These are phyloP conservation scores for Sebastes oblongus DNA, from an alignment of 2,797 vertebrate genomes.

Conservation along the genomic window DNA sequence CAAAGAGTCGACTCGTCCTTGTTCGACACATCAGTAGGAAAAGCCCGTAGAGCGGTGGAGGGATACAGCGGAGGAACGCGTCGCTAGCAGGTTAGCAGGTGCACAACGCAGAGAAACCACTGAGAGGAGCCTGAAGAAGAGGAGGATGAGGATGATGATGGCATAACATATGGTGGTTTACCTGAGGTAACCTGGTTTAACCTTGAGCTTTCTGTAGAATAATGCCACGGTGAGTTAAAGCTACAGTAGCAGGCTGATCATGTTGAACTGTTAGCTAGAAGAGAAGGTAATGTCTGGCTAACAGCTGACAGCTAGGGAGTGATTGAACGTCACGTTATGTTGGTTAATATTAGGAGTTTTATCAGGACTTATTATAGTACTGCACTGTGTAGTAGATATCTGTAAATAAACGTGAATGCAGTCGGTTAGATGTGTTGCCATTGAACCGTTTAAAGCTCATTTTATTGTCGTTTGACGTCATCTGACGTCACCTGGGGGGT, in stretches of 20 bases:
- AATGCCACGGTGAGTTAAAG: conserved; percentile 67
- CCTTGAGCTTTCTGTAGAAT: background rate
- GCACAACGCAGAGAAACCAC: conserved; percentile 59
- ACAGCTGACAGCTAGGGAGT: conserved; percentile 59
- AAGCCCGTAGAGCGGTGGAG: conserved; percentile 52
- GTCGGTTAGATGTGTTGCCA: background rate
- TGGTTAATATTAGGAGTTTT: background rate
- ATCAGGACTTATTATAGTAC: accelerated
- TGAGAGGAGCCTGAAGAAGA: too few species aligned
- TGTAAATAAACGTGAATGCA: background rate
- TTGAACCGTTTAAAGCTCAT: background rate
- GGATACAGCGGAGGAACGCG: conserved; percentile 64
- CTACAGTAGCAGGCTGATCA: background rate
- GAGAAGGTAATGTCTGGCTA: conserved; percentile 37
- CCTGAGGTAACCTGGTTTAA: too few species aligned
- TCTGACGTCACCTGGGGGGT: conserved; percentile 20
- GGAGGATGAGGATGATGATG: conserved; percentile 31
- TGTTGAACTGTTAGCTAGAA: conserved; percentile 35
- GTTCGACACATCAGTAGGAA: too few species aligned
- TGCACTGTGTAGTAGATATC: background rate
- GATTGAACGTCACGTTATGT: background rate
- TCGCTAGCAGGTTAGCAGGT: conserved; percentile 70
- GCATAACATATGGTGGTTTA: background rate
- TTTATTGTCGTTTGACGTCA: background rate
- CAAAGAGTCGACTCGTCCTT: too few species aligned